Base-by-base conservation (phyloP, 2,797 vertebrate species). In the Artibeus lituratus region DNA sequence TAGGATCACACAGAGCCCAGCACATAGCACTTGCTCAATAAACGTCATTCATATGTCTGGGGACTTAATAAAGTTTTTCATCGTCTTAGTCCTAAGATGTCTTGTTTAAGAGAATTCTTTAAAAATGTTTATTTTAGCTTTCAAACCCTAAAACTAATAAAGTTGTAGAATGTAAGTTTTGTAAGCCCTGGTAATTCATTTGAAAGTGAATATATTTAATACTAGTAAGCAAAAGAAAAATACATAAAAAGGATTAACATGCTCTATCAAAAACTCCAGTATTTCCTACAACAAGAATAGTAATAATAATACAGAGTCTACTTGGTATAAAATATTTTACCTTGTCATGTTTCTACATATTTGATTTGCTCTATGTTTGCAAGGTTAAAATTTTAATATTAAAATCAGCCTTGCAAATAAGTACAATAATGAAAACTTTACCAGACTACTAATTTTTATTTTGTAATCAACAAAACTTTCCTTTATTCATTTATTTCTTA, bases 121-220 rank as follows among this genome's bases (percentile, higher is more conserved):
- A 44, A 82, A 92, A 16, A 24, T 29, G 16, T 85, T 94, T 88
- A 57, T 84, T 93, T 90, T 92, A 70, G 29, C 18, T 16, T 93
- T 92, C 10, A 76, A 86, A 70, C 3, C 10, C 29, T 81, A 84
- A 95, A 84, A 90, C 74, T 70, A 94, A 88, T 90, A 95, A 92
- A 94, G 10, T 44, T 87, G 10, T 81, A 76, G 19, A 67, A 74
- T 78, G 3, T 35, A 67, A 93, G 1, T 49, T 19, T 84, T 92
- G 6, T 91, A 65, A 93, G 35, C 10, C 26, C 32, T 90, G 18
- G 21, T 87, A 11, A 70, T 77, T 94, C 70, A 89, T 39, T 90
- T 93, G 57, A 55, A 93, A 93, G 14, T 53, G 32, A 62, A 65
- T 51, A 35, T 72, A 59, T 32, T 76, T 82, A 70, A 77, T 29